These are phyloP conservation scores for Myioborus miniatus DNA, from an alignment of 2,797 vertebrate genomes.

Conservation along the genomic window DNA sequence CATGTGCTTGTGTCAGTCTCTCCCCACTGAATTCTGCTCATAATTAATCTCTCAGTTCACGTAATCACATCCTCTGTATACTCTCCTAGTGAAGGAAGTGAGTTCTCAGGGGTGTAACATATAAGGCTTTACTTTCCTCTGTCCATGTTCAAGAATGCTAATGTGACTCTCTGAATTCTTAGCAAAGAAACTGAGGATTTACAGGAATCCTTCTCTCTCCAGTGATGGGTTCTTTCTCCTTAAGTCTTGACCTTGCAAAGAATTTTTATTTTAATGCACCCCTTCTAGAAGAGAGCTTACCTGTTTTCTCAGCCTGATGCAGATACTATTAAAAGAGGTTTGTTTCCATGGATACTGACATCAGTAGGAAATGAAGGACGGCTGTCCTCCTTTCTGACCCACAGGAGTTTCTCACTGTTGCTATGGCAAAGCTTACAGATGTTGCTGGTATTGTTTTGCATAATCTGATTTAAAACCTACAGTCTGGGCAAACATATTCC, in stretches of 20 bases:
- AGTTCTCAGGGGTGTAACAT: constrained; percentile 42
- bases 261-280: constrained; percentile 65
- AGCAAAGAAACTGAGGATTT: constrained; percentile 66
- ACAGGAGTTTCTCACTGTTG: constrained; percentile 65
- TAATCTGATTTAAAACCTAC: neutral
- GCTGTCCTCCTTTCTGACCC: constrained; percentile 72
- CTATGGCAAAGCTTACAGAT: constrained; percentile 31
- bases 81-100: constrained; percentile 35
- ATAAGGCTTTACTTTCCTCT: constrained; percentile 51
- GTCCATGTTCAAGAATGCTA: constrained; percentile 22
- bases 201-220: constrained; percentile 54
- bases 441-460: neutral
- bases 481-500: neutral
- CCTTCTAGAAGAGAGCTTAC: constrained; percentile 70
- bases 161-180: constrained; percentile 64
- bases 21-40: constrained; percentile 34
- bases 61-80: constrained; percentile 12
- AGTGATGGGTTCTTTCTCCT: constrained; percentile 61
- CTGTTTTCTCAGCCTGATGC: constrained; percentile 68
- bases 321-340: constrained; percentile 71
- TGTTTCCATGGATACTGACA: constrained; percentile 77
- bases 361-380: constrained; percentile 60
- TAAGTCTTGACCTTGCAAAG: constrained; percentile 67
- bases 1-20: constrained; percentile 1
- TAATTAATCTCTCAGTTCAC: constrained; percentile 68